phyloP scores from a whole-genome alignment of 2,888 invertebrate species.

The Octodonta nipae region DNA sequence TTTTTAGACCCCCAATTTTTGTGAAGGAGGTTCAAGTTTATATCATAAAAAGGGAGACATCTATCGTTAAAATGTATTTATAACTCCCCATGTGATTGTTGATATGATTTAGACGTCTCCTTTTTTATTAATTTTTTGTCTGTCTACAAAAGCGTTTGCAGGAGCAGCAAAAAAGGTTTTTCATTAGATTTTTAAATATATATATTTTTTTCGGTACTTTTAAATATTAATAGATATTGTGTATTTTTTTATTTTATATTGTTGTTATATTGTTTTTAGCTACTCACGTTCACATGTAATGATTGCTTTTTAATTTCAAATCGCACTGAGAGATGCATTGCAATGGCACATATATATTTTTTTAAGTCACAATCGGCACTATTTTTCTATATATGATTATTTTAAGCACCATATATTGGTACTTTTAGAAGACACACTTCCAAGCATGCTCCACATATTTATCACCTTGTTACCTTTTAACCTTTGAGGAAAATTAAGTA shows the following conservation, averaged over 20 bases:
- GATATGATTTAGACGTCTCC: too few species aligned
- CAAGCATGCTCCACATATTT: too few species aligned
- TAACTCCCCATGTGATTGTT: too few species aligned
- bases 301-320: constrained; percentile 41
- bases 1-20: constrained; percentile 17
- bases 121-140: constrained; percentile 27
- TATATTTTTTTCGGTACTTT: constrained; percentile 17
- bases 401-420: constrained; percentile 32
- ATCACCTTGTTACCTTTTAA: too few species aligned
- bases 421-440: constrained; percentile 26
- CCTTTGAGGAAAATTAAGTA: too few species aligned
- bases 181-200: constrained; percentile 22
- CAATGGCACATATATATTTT: constrained; percentile 35
- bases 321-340: constrained; percentile 36
- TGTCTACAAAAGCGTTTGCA: constrained; percentile 41
- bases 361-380: constrained; percentile 37
- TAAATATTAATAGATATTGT: constrained; percentile 18
- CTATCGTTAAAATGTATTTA: too few species aligned
- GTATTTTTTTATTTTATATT: constrained; percentile 24
- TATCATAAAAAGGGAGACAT: too few species aligned
- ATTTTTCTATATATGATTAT: constrained; percentile 26
- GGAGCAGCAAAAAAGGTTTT: constrained; percentile 36
- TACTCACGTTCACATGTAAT: constrained; percentile 63
- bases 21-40: constrained; percentile 11
- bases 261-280: constrained; percentile 36